phyloP scores from a whole-genome alignment of 2,113 vertebrate species.

The Ginglymostoma cirratum region DNA sequence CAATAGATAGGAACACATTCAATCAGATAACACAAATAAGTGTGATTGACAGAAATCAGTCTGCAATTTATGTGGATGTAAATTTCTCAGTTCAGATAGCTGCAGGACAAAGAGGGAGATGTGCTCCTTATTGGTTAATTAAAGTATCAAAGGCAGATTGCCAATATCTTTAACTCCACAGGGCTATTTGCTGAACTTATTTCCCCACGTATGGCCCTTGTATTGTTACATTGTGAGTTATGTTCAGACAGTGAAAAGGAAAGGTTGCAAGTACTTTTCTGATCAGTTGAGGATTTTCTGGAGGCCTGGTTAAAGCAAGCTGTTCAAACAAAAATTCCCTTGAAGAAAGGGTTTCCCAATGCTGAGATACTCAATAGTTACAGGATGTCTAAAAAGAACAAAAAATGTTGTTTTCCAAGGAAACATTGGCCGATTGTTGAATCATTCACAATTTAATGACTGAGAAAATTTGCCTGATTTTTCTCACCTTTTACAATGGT shows the following conservation, averaged over 20 bases:
- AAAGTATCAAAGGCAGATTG: not conserved
- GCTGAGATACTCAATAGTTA: not conserved
- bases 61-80: not conserved
- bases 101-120: not conserved
- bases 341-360: not conserved
- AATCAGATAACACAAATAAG: slow-evolving; percentile 22
- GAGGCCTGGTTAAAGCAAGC: not conserved
- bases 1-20: not conserved
- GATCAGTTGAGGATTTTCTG: not conserved
- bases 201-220: not conserved
- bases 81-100: not conserved
- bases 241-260: not conserved
- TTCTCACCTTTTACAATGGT: too few relatives aligned
- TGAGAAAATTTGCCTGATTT: too few relatives aligned
- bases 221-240: not conserved
- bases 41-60: slow-evolving; percentile 7
- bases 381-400: not conserved
- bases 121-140: slow-evolving; percentile 21
- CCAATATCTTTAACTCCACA: not conserved
- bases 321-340: not conserved
- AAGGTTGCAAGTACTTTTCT: not conserved
- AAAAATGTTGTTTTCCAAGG: not conserved
- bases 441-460: too few relatives aligned
- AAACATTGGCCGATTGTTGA: not conserved
- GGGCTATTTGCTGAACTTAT: not conserved